These are phyloP conservation scores for Amblyteles armatorius DNA, from an alignment of 2,888 invertebrate species.

Conservation along the genomic window DNA sequence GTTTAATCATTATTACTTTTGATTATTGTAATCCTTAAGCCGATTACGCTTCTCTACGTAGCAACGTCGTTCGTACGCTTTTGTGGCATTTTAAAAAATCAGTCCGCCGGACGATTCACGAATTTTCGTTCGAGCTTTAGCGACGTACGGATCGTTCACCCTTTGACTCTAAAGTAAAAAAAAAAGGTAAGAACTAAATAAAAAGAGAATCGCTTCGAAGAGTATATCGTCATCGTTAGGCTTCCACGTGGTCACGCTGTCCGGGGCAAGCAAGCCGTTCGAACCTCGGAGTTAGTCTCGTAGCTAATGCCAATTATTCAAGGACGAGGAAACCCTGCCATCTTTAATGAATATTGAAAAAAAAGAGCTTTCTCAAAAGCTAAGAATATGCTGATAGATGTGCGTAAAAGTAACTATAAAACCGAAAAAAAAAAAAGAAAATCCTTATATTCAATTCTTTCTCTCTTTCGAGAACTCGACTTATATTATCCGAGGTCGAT, in stretches of 20 bases:
- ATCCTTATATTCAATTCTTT: constrained; percentile 1
- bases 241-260: constrained; percentile 39
- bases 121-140: constrained; percentile 5
- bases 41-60: constrained; percentile 21
- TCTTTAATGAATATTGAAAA: constrained; percentile 38
- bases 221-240: constrained; percentile 49
- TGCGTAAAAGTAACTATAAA: constrained; percentile 12
- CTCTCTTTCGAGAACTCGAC: constrained; percentile 51
- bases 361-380: constrained; percentile 1
- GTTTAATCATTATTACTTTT: not conserved
- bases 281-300: constrained; percentile 61
- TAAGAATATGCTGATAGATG: constrained; percentile 33
- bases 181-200: constrained; percentile 3
- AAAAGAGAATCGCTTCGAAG: constrained; percentile 53
- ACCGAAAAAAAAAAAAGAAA: not conserved
- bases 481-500: constrained; percentile 57
- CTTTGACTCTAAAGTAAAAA: constrained; percentile 1
- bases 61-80: constrained; percentile 60
- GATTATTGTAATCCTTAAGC: not conserved
- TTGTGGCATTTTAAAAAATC: constrained; percentile 15
- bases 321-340: constrained; percentile 53
- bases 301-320: constrained; percentile 50
- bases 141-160: constrained; percentile 6
- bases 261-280: constrained; percentile 62
- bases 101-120: not conserved